A percentile compares a stretch with the other conserved stretches of the same genome.
Conservation (phyloP, 2,113 vertebrate genomes). For the Callocephalon fimbriatum region DNA sequence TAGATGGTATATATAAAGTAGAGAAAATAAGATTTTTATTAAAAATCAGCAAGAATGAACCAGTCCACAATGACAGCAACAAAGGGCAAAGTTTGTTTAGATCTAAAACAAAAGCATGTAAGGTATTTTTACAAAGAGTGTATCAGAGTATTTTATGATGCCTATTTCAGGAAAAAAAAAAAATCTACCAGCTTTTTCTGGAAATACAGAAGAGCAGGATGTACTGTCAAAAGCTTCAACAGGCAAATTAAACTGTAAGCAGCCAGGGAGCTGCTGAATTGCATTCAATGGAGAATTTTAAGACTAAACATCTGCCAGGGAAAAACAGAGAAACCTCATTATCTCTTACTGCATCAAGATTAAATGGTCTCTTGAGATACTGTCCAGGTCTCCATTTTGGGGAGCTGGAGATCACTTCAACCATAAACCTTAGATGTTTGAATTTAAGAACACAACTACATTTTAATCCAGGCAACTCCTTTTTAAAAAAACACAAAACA, state of each 20-base stretch:
- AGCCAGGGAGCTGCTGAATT: not conserved
- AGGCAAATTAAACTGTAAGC: not conserved
- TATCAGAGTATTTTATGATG: not conserved
- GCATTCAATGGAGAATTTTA: not conserved
- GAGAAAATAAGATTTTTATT: not conserved
- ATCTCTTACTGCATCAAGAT: not conserved
- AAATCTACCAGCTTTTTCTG: not conserved
- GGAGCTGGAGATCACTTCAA: not conserved
- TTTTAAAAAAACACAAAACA: not conserved
- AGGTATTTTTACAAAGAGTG: not conserved
- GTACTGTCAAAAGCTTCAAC: not conserved
- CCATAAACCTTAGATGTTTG: not conserved
- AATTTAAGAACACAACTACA: not conserved
- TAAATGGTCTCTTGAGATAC: not conserved
- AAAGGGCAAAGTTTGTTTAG: not conserved
- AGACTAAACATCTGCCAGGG: not conserved
- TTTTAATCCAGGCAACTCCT: not conserved
- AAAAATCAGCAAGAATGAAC: not conserved
- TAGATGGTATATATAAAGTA: not conserved
- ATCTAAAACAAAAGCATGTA: not conserved
- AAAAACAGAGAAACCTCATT: not conserved
- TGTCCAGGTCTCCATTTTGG: not conserved
- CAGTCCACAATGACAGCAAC: not conserved
- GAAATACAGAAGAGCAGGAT: not conserved
- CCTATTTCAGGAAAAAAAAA: not conserved